phyloP scores from a whole-genome alignment of 92 coral and sea anemone genomes.

The Parazoanthus darwini region DNA sequence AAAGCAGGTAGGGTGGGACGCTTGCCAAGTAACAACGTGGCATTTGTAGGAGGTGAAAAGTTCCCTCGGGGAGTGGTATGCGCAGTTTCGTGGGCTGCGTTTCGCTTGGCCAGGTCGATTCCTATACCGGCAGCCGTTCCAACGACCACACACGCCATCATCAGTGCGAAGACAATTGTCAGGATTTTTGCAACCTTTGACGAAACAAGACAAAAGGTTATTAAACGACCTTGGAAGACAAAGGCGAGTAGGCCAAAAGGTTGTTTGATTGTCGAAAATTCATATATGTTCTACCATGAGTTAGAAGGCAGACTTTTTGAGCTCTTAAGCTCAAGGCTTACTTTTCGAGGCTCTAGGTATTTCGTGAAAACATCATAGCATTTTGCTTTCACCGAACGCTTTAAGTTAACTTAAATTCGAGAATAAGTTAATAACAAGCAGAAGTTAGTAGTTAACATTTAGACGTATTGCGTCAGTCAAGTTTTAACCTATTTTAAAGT shows the following conservation, averaged over 20 bases:
- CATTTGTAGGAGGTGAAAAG: neutral
- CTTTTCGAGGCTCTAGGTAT: too few relatives aligned
- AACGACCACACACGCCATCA: constrained; percentile 77
- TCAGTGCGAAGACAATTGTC: constrained; percentile 69
- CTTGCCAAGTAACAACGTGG: neutral
- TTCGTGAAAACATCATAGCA: too few relatives aligned
- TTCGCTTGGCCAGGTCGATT: constrained; percentile 15
- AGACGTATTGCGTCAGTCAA: too few relatives aligned
- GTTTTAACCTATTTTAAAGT: too few relatives aligned
- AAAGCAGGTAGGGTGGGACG: neutral
- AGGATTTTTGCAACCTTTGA: constrained; percentile 69
- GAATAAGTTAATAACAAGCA: too few relatives aligned
- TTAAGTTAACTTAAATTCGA: too few relatives aligned
- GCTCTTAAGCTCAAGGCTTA: too few relatives aligned
- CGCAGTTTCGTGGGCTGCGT: neutral
- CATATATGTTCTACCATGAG: too few relatives aligned
- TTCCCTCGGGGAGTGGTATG: neutral
- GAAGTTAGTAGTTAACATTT: too few relatives aligned
- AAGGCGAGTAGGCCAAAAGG: neutral
- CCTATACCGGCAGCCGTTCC: constrained; percentile 69
- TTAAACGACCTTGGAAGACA: neutral
- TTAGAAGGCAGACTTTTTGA: too few relatives aligned
- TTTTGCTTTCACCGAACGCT: too few relatives aligned
- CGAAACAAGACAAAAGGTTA: neutral
- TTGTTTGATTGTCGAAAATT: too few relatives aligned